Evolutionary conservation across 2,113 vertebrate genomes (phyloP), one percentile per base, ranked within the genome.

Genomic region (Misgurnus mizolepis): DNA sequence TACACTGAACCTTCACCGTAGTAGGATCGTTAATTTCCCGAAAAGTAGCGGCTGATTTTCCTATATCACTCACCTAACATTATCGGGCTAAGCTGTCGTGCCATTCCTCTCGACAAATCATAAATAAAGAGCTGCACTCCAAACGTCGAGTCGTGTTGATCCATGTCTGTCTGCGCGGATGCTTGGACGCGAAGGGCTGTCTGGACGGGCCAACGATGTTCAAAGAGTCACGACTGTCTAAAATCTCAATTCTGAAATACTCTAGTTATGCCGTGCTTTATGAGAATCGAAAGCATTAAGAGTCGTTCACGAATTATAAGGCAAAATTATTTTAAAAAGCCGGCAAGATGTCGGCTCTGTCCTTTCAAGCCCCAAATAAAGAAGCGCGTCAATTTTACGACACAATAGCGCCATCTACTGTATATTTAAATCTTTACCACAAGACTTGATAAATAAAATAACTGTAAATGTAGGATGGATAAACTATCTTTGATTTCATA

Each of bases 101-200:
- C 97, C 94, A 98, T 93, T 87, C 97, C 97, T 88, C 95, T 95
- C 73, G 97, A 99, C 61, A 98, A 87, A 88, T 99, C 97, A 89
- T 98, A 99, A 87, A 99, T 95, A 85, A 97, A 99, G 43, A 99
- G 93, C 84, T 97, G 96, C 39, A 97, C 95, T 7, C 93, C 91
- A 80, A 95, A 92, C 67, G 86, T 85, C 43, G 89, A 85, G 8
- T 80, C 67, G 83, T 80, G 88, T 0, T 84, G 88, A 3, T 93
- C 92, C 92, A 94, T 94, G 72, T 43, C 27, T 47, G 50, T 49
- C 18, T 61, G n/a, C n/a, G 55, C n/a, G 7, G 56, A 39, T 6
- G 34, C 15, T 50, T 41, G 27, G 53, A 17, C n/a, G 22, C 50
- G 49, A 49, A 14, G 39, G 68, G 39, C 27, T 39, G 34, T 9